Conservation (phyloP, 2,888 invertebrate species). For the Dolichomitus sp. region DNA sequence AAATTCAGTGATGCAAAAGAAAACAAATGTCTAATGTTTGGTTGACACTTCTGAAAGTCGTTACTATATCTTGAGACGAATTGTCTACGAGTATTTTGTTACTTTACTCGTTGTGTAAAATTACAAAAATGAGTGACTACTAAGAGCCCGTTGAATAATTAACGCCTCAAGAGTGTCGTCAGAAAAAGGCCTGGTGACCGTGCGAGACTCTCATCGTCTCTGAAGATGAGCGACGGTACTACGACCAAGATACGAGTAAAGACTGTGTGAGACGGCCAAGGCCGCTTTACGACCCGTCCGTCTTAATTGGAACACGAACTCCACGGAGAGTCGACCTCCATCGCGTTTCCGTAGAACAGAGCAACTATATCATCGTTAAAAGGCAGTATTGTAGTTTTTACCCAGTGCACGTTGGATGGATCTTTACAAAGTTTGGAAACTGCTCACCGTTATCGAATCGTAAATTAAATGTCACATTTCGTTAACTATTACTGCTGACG, state of each 20-base stretch:
- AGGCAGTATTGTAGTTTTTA: neutral
- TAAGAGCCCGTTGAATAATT: slow-evolving; percentile 53
- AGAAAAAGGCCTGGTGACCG: slow-evolving; percentile 43
- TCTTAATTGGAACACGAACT: slow-evolving; percentile 72
- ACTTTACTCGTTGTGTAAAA: slow-evolving; percentile 6
- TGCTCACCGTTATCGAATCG: neutral
- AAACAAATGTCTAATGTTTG: neutral
- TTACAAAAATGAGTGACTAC: slow-evolving; percentile 7
- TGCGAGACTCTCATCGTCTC: slow-evolving; percentile 37
- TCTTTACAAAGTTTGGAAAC: neutral
- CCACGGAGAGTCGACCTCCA: slow-evolving; percentile 43
- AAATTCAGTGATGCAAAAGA: neutral
- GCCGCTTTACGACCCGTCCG: slow-evolving; percentile 66
- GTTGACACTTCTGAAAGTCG: neutral
- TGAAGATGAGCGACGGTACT: slow-evolving; percentile 55
- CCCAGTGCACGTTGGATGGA: neutral
- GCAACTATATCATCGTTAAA: neutral
- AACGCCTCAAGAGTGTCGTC: slow-evolving; percentile 47
- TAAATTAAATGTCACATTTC: neutral
- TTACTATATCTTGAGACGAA: neutral
- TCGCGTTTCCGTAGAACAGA: neutral
- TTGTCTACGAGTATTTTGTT: neutral
- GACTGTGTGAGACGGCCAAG: slow-evolving; percentile 53
- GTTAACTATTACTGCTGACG: too few relatives aligned
- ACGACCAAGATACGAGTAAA: slow-evolving; percentile 62